Conservation (phyloP, 1,140 invertebrate species). For the Nephotettix cincticeps region DNA sequence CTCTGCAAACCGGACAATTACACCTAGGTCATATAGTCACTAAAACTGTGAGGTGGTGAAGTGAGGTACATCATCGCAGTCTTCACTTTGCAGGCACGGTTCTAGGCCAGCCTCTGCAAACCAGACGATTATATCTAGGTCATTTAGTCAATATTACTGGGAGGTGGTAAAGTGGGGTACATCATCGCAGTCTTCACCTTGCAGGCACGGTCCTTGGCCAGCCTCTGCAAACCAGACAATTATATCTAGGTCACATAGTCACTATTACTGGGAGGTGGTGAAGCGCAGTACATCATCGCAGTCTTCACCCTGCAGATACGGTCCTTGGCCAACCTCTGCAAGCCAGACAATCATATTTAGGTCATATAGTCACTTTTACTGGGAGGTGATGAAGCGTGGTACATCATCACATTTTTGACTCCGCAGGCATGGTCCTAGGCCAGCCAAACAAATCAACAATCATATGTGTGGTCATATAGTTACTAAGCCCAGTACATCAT, state of each 20-base stretch:
- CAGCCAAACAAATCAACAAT: slow-evolving; percentile 48
- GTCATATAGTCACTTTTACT: too few relatives aligned
- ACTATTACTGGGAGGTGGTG: slow-evolving; percentile 39
- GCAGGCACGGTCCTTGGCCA: slow-evolving; percentile 55
- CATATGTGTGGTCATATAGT: too few relatives aligned
- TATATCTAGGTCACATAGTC: too few relatives aligned
- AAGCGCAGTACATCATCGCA: slow-evolving; percentile 52
- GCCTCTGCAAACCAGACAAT: slow-evolving; percentile 47
- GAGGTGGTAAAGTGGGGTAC: slow-evolving; percentile 52
- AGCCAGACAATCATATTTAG: slow-evolving; percentile 25
- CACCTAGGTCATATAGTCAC: too few relatives aligned
- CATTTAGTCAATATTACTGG: too few relatives aligned
- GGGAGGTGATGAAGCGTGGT: slow-evolving; percentile 50
- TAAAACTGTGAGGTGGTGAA: slow-evolving; percentile 46
- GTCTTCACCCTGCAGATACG: slow-evolving; percentile 55
- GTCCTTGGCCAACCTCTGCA: slow-evolving; percentile 55
- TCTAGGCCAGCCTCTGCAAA: slow-evolving; percentile 54
- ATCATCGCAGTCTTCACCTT: slow-evolving; percentile 52
- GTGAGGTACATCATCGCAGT: slow-evolving; percentile 52
- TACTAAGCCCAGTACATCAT: slow-evolving; percentile 51
- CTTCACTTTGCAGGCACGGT: slow-evolving; percentile 56
- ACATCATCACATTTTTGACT: slow-evolving; percentile 51
- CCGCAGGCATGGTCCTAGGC: slow-evolving; percentile 56
- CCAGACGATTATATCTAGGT: slow-evolving; percentile 12
- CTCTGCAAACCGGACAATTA: too few relatives aligned